Percentiles rank a stretch among this genome's conserved stretches.
Conservation (phyloP, 2,888 invertebrate genomes). For the Epinotia bilunana region DNA sequence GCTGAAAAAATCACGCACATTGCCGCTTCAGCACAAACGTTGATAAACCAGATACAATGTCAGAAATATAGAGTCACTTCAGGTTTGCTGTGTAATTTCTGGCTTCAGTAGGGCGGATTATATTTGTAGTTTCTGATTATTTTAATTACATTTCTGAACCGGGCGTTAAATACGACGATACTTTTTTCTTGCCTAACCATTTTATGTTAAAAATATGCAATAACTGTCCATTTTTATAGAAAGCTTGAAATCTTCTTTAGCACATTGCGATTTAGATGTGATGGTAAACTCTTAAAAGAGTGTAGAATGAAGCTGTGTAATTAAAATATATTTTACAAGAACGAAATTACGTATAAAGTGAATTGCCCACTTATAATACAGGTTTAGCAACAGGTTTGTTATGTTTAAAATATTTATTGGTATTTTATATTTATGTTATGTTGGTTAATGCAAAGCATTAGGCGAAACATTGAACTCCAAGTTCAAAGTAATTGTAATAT, state of each 20-base stretch:
- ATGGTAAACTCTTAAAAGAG: conserved; percentile 68
- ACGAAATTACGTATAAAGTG: conserved; percentile 45
- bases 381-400: conserved; percentile 47
- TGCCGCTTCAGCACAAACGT: not conserved
- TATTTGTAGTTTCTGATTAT: not conserved
- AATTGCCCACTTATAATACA: conserved; percentile 51
- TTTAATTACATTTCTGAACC: not conserved
- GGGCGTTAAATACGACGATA: not conserved
- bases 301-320: conserved; percentile 56
- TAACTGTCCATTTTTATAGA: conserved; percentile 49
- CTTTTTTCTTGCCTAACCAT: conserved; percentile 49
- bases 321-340: conserved; percentile 42
- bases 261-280: conserved; percentile 65
- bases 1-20: conserved; percentile 2
- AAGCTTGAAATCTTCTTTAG: conserved; percentile 45
- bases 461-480: conserved; percentile 49
- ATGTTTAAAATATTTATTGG: conserved; percentile 32
- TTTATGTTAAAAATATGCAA: conserved; percentile 43
- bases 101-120: not conserved
- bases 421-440: conserved; percentile 42
- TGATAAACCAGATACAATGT: not conserved
- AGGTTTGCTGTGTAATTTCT: not conserved
- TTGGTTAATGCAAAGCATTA: conserved; percentile 54
- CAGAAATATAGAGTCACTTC: not conserved
- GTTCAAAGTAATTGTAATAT: conserved; percentile 29